Percentiles rank a stretch among this genome's conserved stretches.
phyloP scores from a whole-genome alignment of 2,888 invertebrate species.

The Exocentrus adspersus region DNA sequence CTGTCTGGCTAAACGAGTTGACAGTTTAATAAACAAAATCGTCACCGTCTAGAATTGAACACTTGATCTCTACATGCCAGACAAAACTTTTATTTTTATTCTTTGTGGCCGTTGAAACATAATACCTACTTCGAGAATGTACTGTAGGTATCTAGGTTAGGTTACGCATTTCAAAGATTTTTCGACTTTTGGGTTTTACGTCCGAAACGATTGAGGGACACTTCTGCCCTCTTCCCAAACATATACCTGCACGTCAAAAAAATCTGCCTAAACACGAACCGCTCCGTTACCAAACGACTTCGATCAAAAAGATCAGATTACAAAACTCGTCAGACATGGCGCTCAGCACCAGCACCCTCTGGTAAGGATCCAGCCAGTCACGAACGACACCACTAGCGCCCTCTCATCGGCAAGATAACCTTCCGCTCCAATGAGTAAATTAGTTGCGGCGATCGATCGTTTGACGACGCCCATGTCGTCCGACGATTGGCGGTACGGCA shows the following conservation, averaged over 20 bases:
- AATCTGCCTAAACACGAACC: slow-evolving; percentile 13
- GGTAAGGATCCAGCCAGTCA: slow-evolving; percentile 44
- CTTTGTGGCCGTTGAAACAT: too few relatives aligned
- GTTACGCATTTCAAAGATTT: too few relatives aligned
- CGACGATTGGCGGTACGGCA: slow-evolving; percentile 44
- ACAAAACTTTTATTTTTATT: too few relatives aligned
- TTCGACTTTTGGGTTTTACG: background rate
- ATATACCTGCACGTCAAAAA: slow-evolving; percentile 17
- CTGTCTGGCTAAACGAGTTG: too few relatives aligned
- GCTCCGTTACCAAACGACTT: slow-evolving; percentile 9
- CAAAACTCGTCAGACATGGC: slow-evolving; percentile 30
- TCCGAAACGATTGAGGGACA: background rate
- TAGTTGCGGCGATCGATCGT: slow-evolving; percentile 50
- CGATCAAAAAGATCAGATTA: slow-evolving; percentile 37
- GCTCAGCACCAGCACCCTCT: slow-evolving; percentile 48
- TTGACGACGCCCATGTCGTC: slow-evolving; percentile 44
- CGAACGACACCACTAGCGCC: slow-evolving; percentile 57
- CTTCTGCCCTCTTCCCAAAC: background rate
- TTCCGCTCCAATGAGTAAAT: slow-evolving; percentile 63
- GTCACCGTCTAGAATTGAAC: too few relatives aligned
- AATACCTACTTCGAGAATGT: too few relatives aligned
- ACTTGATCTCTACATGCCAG: too few relatives aligned
- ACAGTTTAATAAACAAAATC: too few relatives aligned
- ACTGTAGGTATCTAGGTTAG: too few relatives aligned
- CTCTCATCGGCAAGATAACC: slow-evolving; percentile 60